phyloP scores from a whole-genome alignment of 2,797 vertebrate genomes.

The Syngnathus rostellatus region DNA sequence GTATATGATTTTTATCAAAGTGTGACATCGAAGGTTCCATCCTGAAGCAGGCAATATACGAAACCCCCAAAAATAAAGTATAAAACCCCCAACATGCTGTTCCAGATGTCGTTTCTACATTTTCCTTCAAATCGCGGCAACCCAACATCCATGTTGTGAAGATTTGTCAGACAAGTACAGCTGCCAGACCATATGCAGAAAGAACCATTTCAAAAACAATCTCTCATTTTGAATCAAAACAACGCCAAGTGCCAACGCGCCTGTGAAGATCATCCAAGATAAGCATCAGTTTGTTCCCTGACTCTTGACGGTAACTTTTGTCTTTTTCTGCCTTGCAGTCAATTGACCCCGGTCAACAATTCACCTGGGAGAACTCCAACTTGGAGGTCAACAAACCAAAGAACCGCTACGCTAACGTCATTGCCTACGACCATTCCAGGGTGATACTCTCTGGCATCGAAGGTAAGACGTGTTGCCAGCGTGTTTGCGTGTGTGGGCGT shows the following conservation, averaged over 20 bases:
- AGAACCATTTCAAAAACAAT: slow-evolving; percentile 9
- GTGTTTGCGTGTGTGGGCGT: slow-evolving; percentile 7
- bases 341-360: slow-evolving; percentile 94
- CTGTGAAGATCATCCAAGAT: slow-evolving; percentile 3
- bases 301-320: slow-evolving; percentile 5
- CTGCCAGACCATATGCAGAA: slow-evolving; percentile 9
- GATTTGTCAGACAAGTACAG: slow-evolving; percentile 1
- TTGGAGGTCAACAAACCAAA: slow-evolving; percentile 99
- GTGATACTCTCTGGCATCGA: slow-evolving; percentile 91
- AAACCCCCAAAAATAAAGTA: background rate
- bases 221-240: slow-evolving; percentile 4
- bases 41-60: too few relatives aligned
- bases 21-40: too few relatives aligned
- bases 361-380: slow-evolving; percentile 99
- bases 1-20: too few relatives aligned
- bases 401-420: slow-evolving; percentile 89
- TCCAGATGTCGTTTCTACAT: slow-evolving; percentile 5
- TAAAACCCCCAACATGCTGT: background rate
- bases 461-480: slow-evolving; percentile 58
- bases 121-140: slow-evolving; percentile 3
- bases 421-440: slow-evolving; percentile 76
- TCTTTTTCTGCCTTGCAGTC: slow-evolving; percentile 69
- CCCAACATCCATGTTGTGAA: background rate
- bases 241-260: background rate
- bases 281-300: slow-evolving; percentile 3